Evolutionary conservation across 2,113 vertebrate species (phyloP).

Genomic region (Peucedramus taeniatus): DNA sequence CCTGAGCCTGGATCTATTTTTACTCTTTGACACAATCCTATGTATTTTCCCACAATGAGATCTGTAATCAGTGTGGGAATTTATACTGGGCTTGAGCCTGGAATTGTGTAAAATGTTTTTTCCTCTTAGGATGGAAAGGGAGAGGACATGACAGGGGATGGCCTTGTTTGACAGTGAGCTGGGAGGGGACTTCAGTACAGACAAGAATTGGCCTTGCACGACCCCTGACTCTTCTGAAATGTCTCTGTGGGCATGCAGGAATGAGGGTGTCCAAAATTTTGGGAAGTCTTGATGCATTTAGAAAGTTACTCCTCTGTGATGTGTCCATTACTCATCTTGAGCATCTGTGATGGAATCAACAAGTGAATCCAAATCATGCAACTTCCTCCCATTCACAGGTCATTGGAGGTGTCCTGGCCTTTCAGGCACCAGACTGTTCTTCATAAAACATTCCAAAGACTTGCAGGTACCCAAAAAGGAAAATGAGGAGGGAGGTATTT

Average conservation of each 20-base stretch:
- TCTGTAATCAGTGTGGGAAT: slow-evolving; percentile 48
- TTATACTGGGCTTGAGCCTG: not conserved
- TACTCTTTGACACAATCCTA: slow-evolving; percentile 2
- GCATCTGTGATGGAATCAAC: not conserved
- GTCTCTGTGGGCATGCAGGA: not conserved
- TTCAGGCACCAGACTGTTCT: not conserved
- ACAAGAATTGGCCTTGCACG: not conserved
- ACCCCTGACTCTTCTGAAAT: not conserved
- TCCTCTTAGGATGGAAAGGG: not conserved
- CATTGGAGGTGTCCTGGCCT: not conserved
- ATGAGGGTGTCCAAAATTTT: not conserved
- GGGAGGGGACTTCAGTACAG: not conserved
- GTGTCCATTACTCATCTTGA: accelerated
- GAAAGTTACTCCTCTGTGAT: not conserved
- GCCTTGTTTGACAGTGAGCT: not conserved
- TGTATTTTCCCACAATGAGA: slow-evolving; percentile 10
- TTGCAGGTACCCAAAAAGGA: not conserved
- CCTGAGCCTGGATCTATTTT: slow-evolving; percentile 29
- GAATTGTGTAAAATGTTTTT: not conserved
- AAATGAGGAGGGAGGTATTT: not conserved
- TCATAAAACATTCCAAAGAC: not conserved
- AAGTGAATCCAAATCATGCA: not conserved
- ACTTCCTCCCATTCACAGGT: not conserved
- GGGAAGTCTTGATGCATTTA: not conserved
- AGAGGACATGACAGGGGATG: not conserved